Base-by-base conservation (phyloP, 2,113 vertebrate genomes). In the Cebus imitator region DNA sequence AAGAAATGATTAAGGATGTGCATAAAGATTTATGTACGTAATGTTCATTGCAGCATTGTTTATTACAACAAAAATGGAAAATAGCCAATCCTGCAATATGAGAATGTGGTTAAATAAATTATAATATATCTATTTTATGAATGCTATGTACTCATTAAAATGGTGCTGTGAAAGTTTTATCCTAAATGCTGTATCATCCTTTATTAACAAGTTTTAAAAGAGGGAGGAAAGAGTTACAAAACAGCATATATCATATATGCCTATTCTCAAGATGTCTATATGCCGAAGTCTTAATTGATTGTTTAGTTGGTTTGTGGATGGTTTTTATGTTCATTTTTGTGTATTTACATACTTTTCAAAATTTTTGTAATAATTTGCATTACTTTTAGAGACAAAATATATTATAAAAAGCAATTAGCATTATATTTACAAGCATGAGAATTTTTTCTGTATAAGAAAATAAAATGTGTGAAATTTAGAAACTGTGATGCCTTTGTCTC, bases 1-100 rank as follows among this genome's bases (percentile, higher is more conserved):
- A 97, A 97, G 94, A 95, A 97, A 97, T 95, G 55, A 97, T 96
- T 98, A 97, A 97, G 79, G 43, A 89, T 91, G 90, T 95, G 70
- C 93, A 97, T 93, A 80, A 94, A 95, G 89, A 97, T 97, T 98
- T 97, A 97, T 97, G 68, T 57, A 43, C 91, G 83, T 57, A 87
- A 82, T 95, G 87, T 52, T 95, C 91, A 93, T n/a, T 93, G 73
- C n/a, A 86, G 86, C 50, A 96, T 97, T 97, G 96, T 96, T 97
- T 95, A 94, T 94, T 96, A 37, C 32, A 91, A 93, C 64, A 97
- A 93, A 96, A 95, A 86, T 95, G 89, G 90, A 97, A 97, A 97
- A 97, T 90, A 89, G 91, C 88, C 89, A 89, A 92, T 87, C 20
- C 27, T 83, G 83, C 87, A 96, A 70, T 81, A 91, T 85, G 40